Evolutionary conservation across 2,113 vertebrate species (phyloP).

Genomic region (Panthera uncia): DNA sequence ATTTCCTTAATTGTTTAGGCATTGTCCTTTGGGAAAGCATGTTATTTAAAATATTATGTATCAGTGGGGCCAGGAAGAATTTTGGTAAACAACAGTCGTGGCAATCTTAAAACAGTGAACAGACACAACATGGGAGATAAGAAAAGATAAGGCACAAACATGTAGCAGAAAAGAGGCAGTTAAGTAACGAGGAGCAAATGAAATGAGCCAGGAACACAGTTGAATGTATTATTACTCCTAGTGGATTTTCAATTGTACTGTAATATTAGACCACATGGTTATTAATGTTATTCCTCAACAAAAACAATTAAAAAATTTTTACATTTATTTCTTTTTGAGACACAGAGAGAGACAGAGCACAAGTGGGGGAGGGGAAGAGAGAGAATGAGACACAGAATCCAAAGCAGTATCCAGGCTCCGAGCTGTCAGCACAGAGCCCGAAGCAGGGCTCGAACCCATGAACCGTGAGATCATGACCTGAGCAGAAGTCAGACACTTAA

Average conservation of each 20-base stretch:
- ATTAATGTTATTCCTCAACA: neutral
- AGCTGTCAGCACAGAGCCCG: too few relatives aligned
- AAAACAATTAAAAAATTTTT: neutral
- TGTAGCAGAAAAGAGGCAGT: neutral
- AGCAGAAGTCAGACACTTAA: too few relatives aligned
- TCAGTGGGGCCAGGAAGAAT: neutral
- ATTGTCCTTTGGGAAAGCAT: neutral
- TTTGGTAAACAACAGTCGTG: neutral
- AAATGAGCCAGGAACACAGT: neutral
- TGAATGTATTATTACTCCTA: neutral
- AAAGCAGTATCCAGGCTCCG: too few relatives aligned
- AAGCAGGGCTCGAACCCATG: too few relatives aligned
- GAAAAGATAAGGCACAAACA: neutral
- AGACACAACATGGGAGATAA: neutral
- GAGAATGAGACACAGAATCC: too few relatives aligned
- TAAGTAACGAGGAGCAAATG: neutral
- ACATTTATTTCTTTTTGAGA: neutral
- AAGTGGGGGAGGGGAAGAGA: too few relatives aligned
- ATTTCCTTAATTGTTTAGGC: neutral
- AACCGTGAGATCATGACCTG: too few relatives aligned
- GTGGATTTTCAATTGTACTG: neutral
- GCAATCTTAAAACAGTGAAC: neutral
- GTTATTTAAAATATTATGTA: neutral
- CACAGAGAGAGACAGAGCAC: too few relatives aligned
- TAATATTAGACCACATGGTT: neutral